Evolutionary conservation across 2,797 vertebrate species (phyloP), one percentile per base, ranked within the genome.

Genomic region (Zalophus californianus): DNA sequence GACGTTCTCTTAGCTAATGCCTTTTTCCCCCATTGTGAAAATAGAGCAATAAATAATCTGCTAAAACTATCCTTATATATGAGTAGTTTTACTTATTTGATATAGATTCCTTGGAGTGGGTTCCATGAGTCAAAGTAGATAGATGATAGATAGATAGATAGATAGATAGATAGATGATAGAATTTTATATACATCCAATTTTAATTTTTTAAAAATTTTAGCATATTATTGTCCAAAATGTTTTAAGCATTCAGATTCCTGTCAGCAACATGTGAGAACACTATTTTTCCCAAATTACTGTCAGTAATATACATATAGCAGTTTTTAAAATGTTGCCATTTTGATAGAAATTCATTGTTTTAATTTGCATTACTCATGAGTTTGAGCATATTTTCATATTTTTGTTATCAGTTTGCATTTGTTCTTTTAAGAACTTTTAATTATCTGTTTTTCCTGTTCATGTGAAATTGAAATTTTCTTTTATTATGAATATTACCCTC

Each of bases 351-450:
- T 83, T 73, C 56, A 56, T 21, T 90, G 38, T 73, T 82, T 87
- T 68, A 35, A 77, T 23, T 29, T 83, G 8, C 1, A 14, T 72
- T 78, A 48, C 4, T 29, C 75, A 29, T 38, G 52, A 60, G 18
- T 86, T 56, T 75, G 56, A 70, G 7, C 35, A 48, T 82, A 13
- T 70, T 70, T 86, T 86, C 25, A 73, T 75, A 62, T 75, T 92
- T 80, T 86, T n/a, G n/a, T 86, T 89, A 73, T 79, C 25, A 58
- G 88, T 75, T 90, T 90, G 29, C 14, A 25, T 73, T 73, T 90
- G 20, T n/a, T 75, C 20, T 77, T 44, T 90, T 66, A 41, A 52
- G 5, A 82, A 82, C 13, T 58, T 16, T 62, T 73, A 52, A 77
- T 77, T 70, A 54, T 9, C n/a, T 27, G 4, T 60, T 90, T 85